Percentiles rank a stretch among this genome's conserved stretches.
Evolutionary conservation across 2,888 invertebrate genomes (phyloP).

Genomic region (Belgica antarctica): DNA sequence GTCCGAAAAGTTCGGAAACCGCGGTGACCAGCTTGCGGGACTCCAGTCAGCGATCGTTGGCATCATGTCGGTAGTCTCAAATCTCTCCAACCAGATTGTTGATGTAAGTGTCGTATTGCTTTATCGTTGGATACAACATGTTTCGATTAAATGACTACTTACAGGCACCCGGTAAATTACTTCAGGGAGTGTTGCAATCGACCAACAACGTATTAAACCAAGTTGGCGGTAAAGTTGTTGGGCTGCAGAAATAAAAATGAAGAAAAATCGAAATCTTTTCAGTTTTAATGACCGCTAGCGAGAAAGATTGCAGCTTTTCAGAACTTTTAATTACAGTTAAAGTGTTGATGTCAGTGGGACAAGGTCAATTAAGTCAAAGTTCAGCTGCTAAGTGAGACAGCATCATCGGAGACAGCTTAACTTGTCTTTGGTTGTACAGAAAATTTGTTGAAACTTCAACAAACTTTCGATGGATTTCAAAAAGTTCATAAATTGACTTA

Average conservation of each 20-base stretch:
- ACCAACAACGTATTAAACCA: neutral
- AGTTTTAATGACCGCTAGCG: neutral
- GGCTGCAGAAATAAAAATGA: constrained; percentile 8
- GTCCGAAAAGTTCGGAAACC: constrained; percentile 77
- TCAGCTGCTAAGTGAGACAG: neutral
- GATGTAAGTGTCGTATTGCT: constrained; percentile 60
- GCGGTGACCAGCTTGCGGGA: constrained; percentile 52
- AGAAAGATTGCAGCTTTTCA: neutral
- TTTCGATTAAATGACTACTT: neutral
- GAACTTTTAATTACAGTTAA: neutral
- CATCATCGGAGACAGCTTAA: neutral
- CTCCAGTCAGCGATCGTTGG: neutral
- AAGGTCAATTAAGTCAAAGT: constrained; percentile 31
- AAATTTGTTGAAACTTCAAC: neutral
- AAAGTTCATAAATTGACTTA: neutral
- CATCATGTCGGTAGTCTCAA: constrained; percentile 56
- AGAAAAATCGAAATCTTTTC: neutral
- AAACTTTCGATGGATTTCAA: neutral
- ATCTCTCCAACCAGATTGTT: constrained; percentile 62
- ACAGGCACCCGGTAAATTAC: constrained; percentile 14
- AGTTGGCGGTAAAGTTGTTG: constrained; percentile 37
- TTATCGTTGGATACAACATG: neutral
- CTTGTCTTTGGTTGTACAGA: too few species aligned
- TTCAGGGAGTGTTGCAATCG: neutral
- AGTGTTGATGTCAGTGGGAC: neutral